Base-by-base conservation (phyloP, 1,140 invertebrate species). In the Coelopa frigida region DNA sequence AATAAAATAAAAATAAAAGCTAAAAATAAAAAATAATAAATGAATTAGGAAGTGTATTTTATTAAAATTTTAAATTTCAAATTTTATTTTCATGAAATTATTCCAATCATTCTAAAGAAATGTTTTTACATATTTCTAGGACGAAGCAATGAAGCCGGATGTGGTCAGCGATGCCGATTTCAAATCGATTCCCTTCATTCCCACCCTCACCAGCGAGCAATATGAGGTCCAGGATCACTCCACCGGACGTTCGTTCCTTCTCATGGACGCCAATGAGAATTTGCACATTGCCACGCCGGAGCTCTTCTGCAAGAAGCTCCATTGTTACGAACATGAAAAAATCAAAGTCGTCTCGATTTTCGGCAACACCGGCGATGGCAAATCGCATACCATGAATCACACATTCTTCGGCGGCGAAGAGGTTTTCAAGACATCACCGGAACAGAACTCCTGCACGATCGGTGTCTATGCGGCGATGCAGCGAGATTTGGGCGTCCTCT, bases 301-400 rank as follows among this genome's bases (percentile, higher is more conserved):
- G 44, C 56, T 76, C 23, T 80, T 81, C 54, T 55, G 73, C 10
- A 60, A 70, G 14, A 70, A 71, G 48, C 54, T 81, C 0, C 63
- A 69, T 11, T 78, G 74, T 47, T 49, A 49, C 5, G 61, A 70
- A 14, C 57, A 72, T 15, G 59, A 68, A 1, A 78, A 77, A 59
- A 78, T 89, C 2, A 91, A 90, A 73, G 87, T 91, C 15, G 79
- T 91, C 2, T 87, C 87, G 3, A 88, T 92, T 58, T 88, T 91
- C 75, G 89, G 89, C 1, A 90, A 88, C 56, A 89, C 86, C 2
- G 87, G 87, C 1, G 87, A 90, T 72, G 87, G 87, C 2, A 91
- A 91, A 70, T 90, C 87, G 27, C 76, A 85, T 54, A 88, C 85
- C 0, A 63, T 91, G 44, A 92, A 92, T 71, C 77, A 88, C 53